A percentile compares a stretch with the other conserved stretches of the same genome.
Evolutionary conservation across 1,140 invertebrate species (phyloP).

Genomic region (Saccostrea cuccullata): DNA sequence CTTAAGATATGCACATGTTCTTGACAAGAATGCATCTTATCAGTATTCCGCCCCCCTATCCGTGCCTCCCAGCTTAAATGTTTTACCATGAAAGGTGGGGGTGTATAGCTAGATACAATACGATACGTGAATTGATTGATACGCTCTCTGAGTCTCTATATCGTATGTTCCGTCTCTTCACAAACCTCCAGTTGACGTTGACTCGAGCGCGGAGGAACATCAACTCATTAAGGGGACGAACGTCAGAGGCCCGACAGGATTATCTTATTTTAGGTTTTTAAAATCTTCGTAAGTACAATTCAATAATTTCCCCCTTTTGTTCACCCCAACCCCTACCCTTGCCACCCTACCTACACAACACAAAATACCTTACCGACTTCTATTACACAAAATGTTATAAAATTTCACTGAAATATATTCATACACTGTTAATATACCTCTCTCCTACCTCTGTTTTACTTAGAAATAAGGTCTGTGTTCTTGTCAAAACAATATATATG

Average conservation of each 20-base stretch:
- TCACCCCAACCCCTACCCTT: not conserved
- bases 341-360: not conserved
- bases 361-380: not conserved
- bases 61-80: not conserved
- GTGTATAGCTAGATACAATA: not conserved
- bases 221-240: not conserved
- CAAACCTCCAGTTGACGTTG: not conserved
- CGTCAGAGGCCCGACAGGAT: not conserved
- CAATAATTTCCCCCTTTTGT: not conserved
- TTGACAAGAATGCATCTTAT: not conserved
- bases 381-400: no score
- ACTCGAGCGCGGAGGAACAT: slow-evolving; percentile 1
- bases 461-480: no score
- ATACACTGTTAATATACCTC: no score
- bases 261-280: not conserved
- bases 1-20: not conserved
- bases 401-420: no score
- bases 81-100: slow-evolving; percentile 31
- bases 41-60: not conserved
- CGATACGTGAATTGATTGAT: slow-evolving; percentile 1
- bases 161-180: not conserved
- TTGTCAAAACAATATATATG: no score
- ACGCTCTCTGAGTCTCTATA: not conserved
- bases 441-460: no score
- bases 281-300: slow-evolving; percentile 3